Base-by-base conservation (phyloP, 2,888 invertebrate species). In the Frankliniella intonsa region DNA sequence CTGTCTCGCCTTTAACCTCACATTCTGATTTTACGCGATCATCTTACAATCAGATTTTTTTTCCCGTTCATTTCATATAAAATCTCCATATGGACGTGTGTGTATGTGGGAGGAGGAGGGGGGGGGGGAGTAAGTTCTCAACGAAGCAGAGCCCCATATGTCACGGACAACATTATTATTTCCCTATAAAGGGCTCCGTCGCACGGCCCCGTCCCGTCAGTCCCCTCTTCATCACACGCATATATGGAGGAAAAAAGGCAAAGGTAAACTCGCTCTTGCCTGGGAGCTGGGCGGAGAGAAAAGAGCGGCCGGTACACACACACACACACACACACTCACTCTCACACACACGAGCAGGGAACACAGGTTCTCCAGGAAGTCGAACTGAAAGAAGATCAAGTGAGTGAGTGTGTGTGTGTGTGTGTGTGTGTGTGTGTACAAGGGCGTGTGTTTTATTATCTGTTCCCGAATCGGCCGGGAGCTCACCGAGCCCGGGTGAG, bases 341-440 rank as follows among this genome's bases (percentile, higher is more conserved):
- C 65, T 9, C 69, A 69, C 69, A 22, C 69, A 76, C 69, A 25
- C 69, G 12, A 11, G 22, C 69, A 12, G 22, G 12, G 22, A 9
- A 76, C 25, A 22, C 69, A 76, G 69, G 69, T 76, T 76, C 69
- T 76, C 69, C 69, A 76, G 69, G 69, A 76, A 76, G 69, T 76
- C 69, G 69, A 25, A 76, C 25, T 76, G 69, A 76, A 76, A 76
- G 69, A 76, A 76, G 69, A 76, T 25, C 11, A 76, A 25, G 69
- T 17, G 55, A 2, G 55, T 55, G 17, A 5, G 55, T 55, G 55
- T 14, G 55, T 55, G 62, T 62, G 62, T 62, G 69, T 76, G 69
- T 76, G 17, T 62, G 62, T 62, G 62, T 62, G 55, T 17, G 55
- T 17, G 55, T 55, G 17, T 55, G 55, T 55, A 17, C 2, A 8